Conservation (phyloP, 2,113 vertebrate species). For the Gallinago undulata region DNA sequence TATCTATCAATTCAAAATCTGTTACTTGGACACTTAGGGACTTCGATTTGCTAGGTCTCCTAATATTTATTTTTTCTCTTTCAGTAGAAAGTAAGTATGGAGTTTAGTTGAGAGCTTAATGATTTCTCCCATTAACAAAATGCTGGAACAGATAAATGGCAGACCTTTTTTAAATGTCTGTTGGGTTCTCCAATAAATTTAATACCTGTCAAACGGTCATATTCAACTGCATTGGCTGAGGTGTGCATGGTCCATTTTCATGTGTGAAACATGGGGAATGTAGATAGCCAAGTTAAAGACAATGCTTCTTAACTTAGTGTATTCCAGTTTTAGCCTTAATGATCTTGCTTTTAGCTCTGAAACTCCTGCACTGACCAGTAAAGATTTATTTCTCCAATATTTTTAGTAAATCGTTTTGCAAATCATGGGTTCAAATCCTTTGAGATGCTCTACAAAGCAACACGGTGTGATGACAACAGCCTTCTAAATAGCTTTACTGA, state of each 20-base stretch:
- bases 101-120: background rate
- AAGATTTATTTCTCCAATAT: constrained; percentile 8
- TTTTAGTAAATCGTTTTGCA: constrained; percentile 92
- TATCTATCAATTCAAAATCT: background rate
- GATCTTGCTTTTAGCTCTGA: background rate
- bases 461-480: constrained; percentile 87
- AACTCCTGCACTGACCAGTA: background rate
- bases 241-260: background rate
- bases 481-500: constrained; percentile 88
- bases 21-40: background rate
- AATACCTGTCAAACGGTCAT: background rate
- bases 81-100: background rate
- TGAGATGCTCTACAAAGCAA: constrained; percentile 95
- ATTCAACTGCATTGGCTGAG: background rate
- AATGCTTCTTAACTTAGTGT: background rate
- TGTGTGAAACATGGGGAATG: background rate
- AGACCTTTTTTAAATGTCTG: background rate
- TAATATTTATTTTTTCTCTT: background rate
- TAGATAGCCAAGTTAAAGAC: background rate
- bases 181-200: background rate
- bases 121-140: background rate
- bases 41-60: background rate
- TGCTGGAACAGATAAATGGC: background rate
- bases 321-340: background rate
- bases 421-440: constrained; percentile 96